Evolutionary conservation across 2,797 vertebrate genomes (phyloP), one percentile per base, ranked within the genome.

Genomic region (Acrossocheilus fasciatus): DNA sequence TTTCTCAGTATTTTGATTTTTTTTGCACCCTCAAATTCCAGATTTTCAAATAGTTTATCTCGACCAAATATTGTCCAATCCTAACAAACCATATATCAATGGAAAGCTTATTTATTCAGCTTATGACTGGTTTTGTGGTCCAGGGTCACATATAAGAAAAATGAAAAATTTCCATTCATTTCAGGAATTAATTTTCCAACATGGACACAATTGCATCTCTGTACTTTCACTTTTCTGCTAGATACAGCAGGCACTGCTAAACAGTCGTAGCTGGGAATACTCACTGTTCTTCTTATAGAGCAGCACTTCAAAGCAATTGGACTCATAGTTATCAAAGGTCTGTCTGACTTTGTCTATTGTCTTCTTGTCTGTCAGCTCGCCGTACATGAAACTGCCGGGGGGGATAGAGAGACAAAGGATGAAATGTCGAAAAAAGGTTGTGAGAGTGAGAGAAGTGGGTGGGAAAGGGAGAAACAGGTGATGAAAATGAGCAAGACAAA

Each of bases 201-300:
- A 70, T 20, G 45, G 66, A 66, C 62, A 70, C 54, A 83, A 80
- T 54, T 69, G 47, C 76, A 69, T 45, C 76, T 52, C 45, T 36
- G 23, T 43, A 66, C 45, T 43, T 43, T 36, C 34, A 3, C 34
- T 36, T 36, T 36, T 59, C 14, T 52, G 45, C 54, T 6, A 57
- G 57, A 87, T 15, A 23, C 68, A 50, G 47, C 36, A 84, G 34
- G 74, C 43, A 57, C 23, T 23, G 34, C 82, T 82, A 80, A 83
- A 62, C 47, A 85, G 87, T 69, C 66, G 59, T 75, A n/a, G 2
- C 62, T 39, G 69, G 52, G 73, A 81, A 86, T 94, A 98, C 98
- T 91, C 95, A 99, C 98, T 97, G 92, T 97, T 98, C 95, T 99
- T 99, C 93, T 98, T 96, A 91, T 99, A 99, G 84, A 99, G 96